Base-by-base conservation (phyloP, 64 coral and sea anemone species). In the Actinia tenebrosa region DNA sequence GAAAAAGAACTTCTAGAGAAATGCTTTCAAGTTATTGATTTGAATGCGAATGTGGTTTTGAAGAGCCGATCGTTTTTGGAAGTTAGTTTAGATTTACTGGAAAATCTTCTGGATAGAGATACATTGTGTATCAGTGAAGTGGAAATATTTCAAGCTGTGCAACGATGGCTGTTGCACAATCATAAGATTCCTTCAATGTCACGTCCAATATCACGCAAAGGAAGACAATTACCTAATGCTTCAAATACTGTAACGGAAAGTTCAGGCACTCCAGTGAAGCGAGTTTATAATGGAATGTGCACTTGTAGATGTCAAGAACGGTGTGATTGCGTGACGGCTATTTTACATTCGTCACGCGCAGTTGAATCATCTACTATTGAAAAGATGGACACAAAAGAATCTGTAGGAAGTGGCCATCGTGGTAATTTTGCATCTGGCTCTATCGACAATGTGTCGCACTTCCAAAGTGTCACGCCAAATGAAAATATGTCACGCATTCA, bases 1-100 rank as follows among this genome's bases (percentile, higher is more conserved):
- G 89, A 92, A 56, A 56, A 92, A 58, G 60, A 13, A 16, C 60
- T 94, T 25, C 25, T 82, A 52, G 64, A 61, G 56, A 71, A 78
- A 0, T 91, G 93, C 23, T 88, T 88, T 79, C 56, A 91, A 17
- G 61, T 94, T 26, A 79, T 91, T n/a, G 93, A 94, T 81, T 78
- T 91, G 3, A 77, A 85, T 43, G 64, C 86, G 7, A 16, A 56
- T 9, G 43, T 54, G 20, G 23, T 91, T 3, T 7, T 94, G 43
- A 88, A 85, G 58, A 80, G 56, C 47, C 60, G 82, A 7, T 25
- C 54, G 0, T 94, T 91, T 50, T 71, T 89, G 43, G 77, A 89
- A 22, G 10, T 95, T 10, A 86, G 60, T n/a, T 46, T 75, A 25
- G 79, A 71, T 58, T n/a, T 92, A 7, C 80, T 95, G 79, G 55